phyloP scores from a whole-genome alignment of 2,888 invertebrate species.

The Onchidella celtica region DNA sequence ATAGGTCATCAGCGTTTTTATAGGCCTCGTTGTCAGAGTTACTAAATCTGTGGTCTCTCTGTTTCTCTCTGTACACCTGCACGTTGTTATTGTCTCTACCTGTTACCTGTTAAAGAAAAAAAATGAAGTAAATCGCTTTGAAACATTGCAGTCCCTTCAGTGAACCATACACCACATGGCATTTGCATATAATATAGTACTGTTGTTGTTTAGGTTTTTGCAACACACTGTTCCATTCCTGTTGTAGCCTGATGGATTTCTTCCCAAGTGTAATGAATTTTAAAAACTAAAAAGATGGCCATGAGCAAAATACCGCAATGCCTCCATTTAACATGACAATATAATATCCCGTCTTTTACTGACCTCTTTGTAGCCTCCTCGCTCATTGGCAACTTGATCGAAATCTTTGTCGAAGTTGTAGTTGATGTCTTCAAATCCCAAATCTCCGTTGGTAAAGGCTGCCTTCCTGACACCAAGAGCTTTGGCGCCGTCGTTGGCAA shows the following conservation, averaged over 20 bases:
- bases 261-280: too few species aligned
- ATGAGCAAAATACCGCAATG: too few species aligned
- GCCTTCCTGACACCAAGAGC: slow-evolving; percentile 36
- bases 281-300: too few species aligned
- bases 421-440: slow-evolving; percentile 29
- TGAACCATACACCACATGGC: too few species aligned
- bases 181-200: too few species aligned
- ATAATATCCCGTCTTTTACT: too few species aligned
- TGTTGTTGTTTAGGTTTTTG: too few species aligned
- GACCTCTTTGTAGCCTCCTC: slow-evolving; percentile 41
- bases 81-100: slow-evolving; percentile 43
- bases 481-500: slow-evolving; percentile 24
- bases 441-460: slow-evolving; percentile 31
- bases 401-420: slow-evolving; percentile 39
- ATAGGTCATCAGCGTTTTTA: slow-evolving; percentile 28
- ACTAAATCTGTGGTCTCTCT: slow-evolving; percentile 34
- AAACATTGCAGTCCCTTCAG: background rate
- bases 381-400: slow-evolving; percentile 26
- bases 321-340: too few species aligned
- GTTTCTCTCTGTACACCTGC: slow-evolving; percentile 37
- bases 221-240: too few species aligned
- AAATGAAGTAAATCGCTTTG: background rate
- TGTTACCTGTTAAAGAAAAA: slow-evolving; percentile 23
- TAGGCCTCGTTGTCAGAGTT: slow-evolving; percentile 11
- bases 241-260: too few species aligned